Conservation (phyloP, 2,113 vertebrate genomes). For the Synodontis membranacea region DNA sequence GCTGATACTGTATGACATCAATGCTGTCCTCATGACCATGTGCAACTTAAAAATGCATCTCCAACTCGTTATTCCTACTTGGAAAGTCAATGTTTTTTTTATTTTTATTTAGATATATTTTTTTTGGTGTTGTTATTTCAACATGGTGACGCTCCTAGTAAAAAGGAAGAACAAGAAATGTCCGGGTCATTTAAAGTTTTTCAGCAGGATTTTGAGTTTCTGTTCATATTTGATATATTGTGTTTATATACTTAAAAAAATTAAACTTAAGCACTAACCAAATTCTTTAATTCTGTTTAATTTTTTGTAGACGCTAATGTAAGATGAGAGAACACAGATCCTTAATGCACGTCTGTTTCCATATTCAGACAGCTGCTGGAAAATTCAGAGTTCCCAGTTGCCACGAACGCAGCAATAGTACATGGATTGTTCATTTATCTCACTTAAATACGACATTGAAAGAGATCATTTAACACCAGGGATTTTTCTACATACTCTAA, state of each 20-base stretch:
- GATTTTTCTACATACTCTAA: too few relatives aligned
- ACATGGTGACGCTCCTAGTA: neutral
- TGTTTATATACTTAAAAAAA: too few relatives aligned
- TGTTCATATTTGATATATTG: too few relatives aligned
- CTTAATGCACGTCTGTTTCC: neutral
- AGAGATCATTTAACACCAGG: too few relatives aligned
- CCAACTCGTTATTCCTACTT: neutral
- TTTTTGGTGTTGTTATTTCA: neutral
- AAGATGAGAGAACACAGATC: neutral
- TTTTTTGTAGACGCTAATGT: neutral
- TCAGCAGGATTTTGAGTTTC: neutral
- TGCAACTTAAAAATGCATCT: neutral
- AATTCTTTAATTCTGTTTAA: neutral
- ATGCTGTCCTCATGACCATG: neutral
- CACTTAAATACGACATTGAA: too few relatives aligned
- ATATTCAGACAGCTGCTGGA: neutral
- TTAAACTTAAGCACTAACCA: neutral
- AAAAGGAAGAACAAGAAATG: neutral
- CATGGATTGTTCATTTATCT: too few relatives aligned
- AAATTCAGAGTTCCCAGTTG: neutral
- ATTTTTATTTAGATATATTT: too few relatives aligned
- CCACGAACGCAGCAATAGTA: too few relatives aligned
- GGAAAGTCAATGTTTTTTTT: neutral
- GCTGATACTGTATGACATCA: neutral
- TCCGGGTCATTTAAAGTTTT: neutral